These are phyloP conservation scores for Enteromius anoplus DNA, from an alignment of 2,797 vertebrate species.

Conservation along the genomic window DNA sequence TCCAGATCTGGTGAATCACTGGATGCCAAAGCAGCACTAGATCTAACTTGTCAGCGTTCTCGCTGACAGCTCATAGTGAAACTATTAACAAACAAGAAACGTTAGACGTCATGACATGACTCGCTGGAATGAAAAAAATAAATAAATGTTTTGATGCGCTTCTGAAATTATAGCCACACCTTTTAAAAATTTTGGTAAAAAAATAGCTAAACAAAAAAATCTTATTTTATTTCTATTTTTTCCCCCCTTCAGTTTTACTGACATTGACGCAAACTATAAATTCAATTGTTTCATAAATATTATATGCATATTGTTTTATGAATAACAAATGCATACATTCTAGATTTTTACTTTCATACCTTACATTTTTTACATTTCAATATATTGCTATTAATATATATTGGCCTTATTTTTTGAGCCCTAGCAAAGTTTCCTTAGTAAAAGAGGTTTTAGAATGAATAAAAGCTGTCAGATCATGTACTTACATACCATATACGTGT, in stretches of 20 bases:
- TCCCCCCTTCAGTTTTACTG: not conserved
- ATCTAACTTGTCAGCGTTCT: conserved; percentile 24
- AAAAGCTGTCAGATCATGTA: not conserved
- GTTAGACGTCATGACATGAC: not conserved
- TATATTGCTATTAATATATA: no score
- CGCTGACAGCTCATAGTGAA: conserved; percentile 20
- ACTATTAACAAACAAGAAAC: conserved; percentile 26
- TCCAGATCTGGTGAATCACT: conserved; percentile 62
- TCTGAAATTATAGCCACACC: not conserved
- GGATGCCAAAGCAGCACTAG: conserved; percentile 56
- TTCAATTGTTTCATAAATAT: not conserved
- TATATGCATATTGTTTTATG: not conserved
- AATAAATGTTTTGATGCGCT: not conserved
- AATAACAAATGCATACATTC: not conserved
- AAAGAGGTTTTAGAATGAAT: not conserved
- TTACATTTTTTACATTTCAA: not conserved
- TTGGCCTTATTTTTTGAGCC: not conserved
- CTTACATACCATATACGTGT: not conserved
- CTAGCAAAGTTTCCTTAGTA: not conserved
- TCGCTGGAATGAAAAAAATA: not conserved
- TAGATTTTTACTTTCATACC: no score
- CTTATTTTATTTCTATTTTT: no score
- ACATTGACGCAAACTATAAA: not conserved
- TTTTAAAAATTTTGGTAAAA: not conserved
- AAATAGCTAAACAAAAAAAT: not conserved